These are phyloP conservation scores for Australoheros scitulus DNA, from an alignment of 2,113 vertebrate species.

Conservation along the genomic window DNA sequence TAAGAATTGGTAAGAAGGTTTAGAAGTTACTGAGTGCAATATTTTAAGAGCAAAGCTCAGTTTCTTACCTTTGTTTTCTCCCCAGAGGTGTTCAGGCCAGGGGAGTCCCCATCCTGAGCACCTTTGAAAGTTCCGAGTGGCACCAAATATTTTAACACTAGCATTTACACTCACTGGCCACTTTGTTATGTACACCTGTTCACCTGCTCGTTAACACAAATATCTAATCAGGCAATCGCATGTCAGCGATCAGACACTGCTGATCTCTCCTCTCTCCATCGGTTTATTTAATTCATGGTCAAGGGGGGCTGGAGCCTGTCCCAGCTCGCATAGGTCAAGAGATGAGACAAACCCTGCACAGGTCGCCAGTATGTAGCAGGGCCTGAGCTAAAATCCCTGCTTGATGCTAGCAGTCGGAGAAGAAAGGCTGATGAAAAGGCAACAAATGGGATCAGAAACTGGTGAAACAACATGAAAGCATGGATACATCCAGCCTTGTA, in stretches of 20 bases:
- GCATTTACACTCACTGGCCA: not conserved
- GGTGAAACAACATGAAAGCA: not conserved
- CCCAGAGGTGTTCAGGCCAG: not conserved
- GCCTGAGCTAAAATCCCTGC: not conserved
- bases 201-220: not conserved
- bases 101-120: not conserved
- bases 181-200: not conserved
- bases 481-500: not conserved
- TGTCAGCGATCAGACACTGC: not conserved
- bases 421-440: not conserved
- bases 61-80: not conserved
- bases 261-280: not conserved
- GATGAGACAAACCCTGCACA: not conserved
- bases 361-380: not conserved
- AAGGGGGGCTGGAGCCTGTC: not conserved
- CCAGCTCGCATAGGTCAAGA: not conserved
- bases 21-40: not conserved
- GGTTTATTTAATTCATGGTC: not conserved
- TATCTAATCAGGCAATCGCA: too few species aligned
- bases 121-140: not conserved
- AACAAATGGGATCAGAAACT: not conserved
- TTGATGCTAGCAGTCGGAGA: not conserved
- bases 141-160: not conserved
- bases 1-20: not conserved
- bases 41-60: not conserved